Evolutionary conservation across 2,888 invertebrate genomes (phyloP).

Genomic region (Cecidostiba fungosa): DNA sequence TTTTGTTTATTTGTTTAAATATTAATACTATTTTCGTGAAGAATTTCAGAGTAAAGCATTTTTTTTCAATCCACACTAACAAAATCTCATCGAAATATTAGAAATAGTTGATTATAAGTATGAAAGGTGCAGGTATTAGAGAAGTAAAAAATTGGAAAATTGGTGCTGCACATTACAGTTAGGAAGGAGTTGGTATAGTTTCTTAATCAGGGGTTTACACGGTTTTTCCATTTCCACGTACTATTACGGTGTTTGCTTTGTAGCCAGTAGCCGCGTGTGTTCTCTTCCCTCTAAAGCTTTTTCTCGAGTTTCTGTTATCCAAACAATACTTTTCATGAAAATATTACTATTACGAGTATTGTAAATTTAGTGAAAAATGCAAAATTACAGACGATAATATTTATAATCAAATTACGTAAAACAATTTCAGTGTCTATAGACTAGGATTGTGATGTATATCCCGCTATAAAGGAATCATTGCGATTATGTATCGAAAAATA

Average conservation of each 20-base stretch:
- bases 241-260: not conserved
- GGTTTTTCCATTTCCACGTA: slow-evolving; percentile 41
- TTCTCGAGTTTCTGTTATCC: too few species aligned
- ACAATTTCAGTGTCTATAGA: not conserved
- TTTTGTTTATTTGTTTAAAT: too few species aligned
- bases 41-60: too few species aligned
- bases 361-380: not conserved
- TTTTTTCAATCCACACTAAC: too few species aligned
- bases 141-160: not conserved
- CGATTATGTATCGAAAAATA: too few species aligned
- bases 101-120: too few species aligned
- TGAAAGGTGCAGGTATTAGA: not conserved
- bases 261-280: not conserved
- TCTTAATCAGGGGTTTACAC: slow-evolving; percentile 33
- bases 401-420: not conserved
- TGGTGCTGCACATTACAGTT: not conserved
- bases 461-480: too few species aligned
- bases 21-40: too few species aligned
- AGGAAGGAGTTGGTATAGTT: slow-evolving; percentile 1
- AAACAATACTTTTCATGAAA: not conserved
- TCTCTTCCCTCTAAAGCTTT: not conserved
- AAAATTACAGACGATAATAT: not conserved
- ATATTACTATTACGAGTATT: not conserved
- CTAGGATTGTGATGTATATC: not conserved
- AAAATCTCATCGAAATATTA: too few species aligned